phyloP scores from a whole-genome alignment of 2,113 vertebrate species.

The Tenrec ecaudatus region DNA sequence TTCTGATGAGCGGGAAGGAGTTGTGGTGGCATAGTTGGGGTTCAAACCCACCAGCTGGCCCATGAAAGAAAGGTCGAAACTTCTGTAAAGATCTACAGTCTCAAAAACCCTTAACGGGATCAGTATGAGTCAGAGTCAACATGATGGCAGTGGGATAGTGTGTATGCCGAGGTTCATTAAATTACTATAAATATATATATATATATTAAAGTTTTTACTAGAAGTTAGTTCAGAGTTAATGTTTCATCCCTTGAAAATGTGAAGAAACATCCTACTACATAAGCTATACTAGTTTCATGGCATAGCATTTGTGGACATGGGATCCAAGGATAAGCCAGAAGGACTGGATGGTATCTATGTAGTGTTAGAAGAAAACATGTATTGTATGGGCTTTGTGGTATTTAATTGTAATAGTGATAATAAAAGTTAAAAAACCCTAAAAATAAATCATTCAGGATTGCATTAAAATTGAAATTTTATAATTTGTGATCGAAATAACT shows the following conservation, averaged over 20 bases:
- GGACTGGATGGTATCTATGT: not conserved
- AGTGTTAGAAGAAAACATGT: not conserved
- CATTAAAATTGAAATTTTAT: constrained; percentile 10
- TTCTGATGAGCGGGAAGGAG: no score
- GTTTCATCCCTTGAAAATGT: not conserved
- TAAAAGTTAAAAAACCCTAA: not conserved
- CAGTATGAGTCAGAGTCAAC: no score
- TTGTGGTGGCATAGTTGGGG: no score
- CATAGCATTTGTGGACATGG: no score
- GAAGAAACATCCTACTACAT: not conserved
- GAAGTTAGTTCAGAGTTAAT: constrained; percentile 23
- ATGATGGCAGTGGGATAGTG: no score
- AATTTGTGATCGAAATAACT: constrained; percentile 34
- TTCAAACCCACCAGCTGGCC: no score
- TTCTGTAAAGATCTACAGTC: no score
- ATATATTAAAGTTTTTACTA: constrained; percentile 29
- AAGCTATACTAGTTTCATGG: not conserved
- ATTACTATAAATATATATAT: not conserved
- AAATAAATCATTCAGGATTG: not conserved
- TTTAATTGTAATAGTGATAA: constrained; percentile 15
- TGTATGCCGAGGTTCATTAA: not conserved
- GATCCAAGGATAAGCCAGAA: not conserved
- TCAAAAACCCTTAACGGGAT: no score
- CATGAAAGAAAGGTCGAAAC: no score
- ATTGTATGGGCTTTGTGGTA: not conserved